Evolutionary conservation across 2,888 invertebrate species (phyloP).

Genomic region (Coelinius sp.): DNA sequence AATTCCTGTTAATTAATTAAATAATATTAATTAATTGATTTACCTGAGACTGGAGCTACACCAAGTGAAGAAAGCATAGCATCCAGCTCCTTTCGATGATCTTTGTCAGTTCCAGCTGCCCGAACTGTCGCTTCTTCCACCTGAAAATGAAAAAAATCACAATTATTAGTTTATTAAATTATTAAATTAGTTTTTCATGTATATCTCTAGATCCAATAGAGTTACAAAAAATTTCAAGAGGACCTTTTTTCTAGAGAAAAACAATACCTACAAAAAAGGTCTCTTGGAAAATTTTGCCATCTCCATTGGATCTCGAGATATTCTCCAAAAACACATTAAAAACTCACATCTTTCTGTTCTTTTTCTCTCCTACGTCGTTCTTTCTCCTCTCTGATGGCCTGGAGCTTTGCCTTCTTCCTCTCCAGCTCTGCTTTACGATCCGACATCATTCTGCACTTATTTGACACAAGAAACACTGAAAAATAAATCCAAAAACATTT

Average conservation of each 20-base stretch:
- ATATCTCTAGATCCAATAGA: no score
- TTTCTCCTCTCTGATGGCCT: constrained; percentile 91
- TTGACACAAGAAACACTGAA: not conserved
- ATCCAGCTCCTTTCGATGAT: constrained; percentile 81
- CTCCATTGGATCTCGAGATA: no score
- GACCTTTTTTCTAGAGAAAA: no score
- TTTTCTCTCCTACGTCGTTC: constrained; percentile 88
- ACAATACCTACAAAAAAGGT: no score
- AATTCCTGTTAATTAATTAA: not conserved
- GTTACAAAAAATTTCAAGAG: no score
- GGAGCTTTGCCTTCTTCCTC: constrained; percentile 91
- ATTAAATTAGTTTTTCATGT: no score
- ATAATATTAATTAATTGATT: not conserved
- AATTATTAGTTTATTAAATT: not conserved
- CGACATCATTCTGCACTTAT: constrained; percentile 75
- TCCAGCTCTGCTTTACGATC: constrained; percentile 94
- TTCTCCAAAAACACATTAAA: no score
- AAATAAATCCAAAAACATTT: not conserved
- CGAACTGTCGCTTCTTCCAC: constrained; percentile 72
- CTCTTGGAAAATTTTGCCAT: no score
- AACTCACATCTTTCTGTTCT: constrained; percentile 87
- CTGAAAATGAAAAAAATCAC: constrained; percentile 51
- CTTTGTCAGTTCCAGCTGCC: constrained; percentile 70
- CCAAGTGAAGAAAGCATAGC: constrained; percentile 90
- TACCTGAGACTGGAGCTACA: constrained; percentile 86